Base-by-base conservation (phyloP, 2,888 invertebrate genomes). In the Tortrix viridana region DNA sequence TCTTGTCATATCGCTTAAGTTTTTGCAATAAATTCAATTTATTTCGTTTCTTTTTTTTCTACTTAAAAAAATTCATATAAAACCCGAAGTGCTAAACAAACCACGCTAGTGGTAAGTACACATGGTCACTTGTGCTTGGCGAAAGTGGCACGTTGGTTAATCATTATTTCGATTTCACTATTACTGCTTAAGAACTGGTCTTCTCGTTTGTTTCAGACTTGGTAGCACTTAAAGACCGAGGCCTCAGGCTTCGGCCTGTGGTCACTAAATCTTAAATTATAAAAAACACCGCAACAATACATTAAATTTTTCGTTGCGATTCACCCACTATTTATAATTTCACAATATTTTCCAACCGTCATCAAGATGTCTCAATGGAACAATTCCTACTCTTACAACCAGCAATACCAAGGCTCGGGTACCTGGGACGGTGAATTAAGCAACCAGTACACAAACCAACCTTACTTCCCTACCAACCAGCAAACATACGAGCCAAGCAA, bases 161-260 rank as follows among this genome's bases (percentile, higher is more conserved):
- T 62, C 70, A 65, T 58, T 62, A 70, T 73, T 70, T 69, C 43
- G 72, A 75, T 75, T 73, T 74, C 59, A 53, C 19, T 49, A 52
- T 37, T 68, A 65, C 55, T 66, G 67, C 75, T 73, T 66, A 65
- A 69, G 75, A 74, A 69, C 71, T 67, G 57, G 38, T 48, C 60
- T 71, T 66, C 64, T 74, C 73, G n/a, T 69, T 74, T 55, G 38
- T 84, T 85, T 69, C 83, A 86, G 85, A 78, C 72, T 72, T 72
- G 70, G 72, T 73, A 69, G 70, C 69, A 69, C 70, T 60, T 52
- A 60, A 70, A 67, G 66, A 66, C 65, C 66, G 61, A 68, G 85
- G 77, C 87, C 88, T 76, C 82, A 79, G 91, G 90, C 89, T 85
- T 88, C 87, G 89, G 91, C 90, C 90, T 88, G 85, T 76, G 84